A percentile compares a stretch with the other conserved stretches of the same genome.
These are phyloP conservation scores for Oceanites oceanicus DNA, from an alignment of 2,113 vertebrate species.

Conservation along the genomic window DNA sequence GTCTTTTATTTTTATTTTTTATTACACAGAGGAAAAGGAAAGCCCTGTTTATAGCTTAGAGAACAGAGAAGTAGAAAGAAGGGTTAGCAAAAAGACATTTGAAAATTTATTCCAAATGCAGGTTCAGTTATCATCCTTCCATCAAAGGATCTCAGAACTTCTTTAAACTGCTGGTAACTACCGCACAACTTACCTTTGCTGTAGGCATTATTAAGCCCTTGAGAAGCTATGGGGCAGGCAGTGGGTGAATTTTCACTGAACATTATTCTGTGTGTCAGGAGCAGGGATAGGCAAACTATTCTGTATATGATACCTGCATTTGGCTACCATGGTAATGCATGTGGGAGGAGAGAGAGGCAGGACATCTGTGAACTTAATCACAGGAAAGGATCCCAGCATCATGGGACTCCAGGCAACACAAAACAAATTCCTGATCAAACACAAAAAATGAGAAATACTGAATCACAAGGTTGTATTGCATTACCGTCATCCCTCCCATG, in stretches of 20 bases:
- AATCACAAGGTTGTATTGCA: background rate
- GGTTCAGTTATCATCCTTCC: background rate
- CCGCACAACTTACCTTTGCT: background rate
- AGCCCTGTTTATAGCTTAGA: background rate
- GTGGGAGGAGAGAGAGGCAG: background rate
- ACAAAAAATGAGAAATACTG: background rate
- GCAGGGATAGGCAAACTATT: background rate
- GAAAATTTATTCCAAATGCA: background rate
- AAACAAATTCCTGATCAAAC: background rate
- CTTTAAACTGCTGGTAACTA: background rate
- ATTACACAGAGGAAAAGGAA: background rate
- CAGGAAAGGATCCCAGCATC: background rate
- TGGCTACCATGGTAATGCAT: background rate
- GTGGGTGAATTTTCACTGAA: background rate
- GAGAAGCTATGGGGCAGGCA: background rate
- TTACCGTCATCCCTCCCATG: rapidly evolving
- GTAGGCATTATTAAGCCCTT: background rate
- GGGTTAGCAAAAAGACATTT: background rate
- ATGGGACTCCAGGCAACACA: background rate
- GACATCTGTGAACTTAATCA: background rate
- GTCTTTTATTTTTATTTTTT: background rate
- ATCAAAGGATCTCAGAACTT: background rate
- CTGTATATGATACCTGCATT: background rate
- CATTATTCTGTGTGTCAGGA: background rate
- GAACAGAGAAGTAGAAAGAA: background rate